A percentile compares a stretch with the other conserved stretches of the same genome.
phyloP scores from a whole-genome alignment of 1,140 invertebrate genomes.

The Samia ricini region DNA sequence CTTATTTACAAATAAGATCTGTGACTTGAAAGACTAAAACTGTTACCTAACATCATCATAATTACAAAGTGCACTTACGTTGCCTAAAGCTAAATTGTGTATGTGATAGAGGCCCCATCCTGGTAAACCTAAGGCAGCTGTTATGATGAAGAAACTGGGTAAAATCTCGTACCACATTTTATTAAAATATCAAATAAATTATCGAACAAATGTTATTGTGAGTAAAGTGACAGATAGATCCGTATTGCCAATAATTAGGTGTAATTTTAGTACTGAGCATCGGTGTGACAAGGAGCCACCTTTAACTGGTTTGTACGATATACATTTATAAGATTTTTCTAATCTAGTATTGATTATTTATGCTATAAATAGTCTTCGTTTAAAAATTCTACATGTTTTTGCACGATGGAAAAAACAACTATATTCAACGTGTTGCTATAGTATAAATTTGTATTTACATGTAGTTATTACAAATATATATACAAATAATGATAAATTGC shows the following conservation, averaged over 20 bases:
- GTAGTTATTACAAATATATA: background rate
- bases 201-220: constrained; percentile 16
- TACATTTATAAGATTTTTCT: background rate
- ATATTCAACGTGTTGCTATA: no score
- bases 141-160: constrained; percentile 79
- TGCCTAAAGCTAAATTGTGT: constrained; percentile 78
- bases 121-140: constrained; percentile 76
- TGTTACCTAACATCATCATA: constrained; percentile 48
- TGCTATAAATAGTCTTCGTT: background rate
- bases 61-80: constrained; percentile 69
- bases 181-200: constrained; percentile 20
- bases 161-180: constrained; percentile 83
- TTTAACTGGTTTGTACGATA: background rate
- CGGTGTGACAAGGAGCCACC: background rate
- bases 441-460: no score
- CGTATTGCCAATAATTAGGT: constrained; percentile 30
- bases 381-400: no score
- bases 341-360: background rate
- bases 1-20: no score
- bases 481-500: background rate
- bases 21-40: constrained; percentile 10
- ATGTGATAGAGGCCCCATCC: constrained; percentile 78
- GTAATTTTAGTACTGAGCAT: constrained; percentile 3
- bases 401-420: no score
- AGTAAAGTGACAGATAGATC: constrained; percentile 31